Evolutionary conservation across 2,797 vertebrate species (phyloP), one percentile per base, ranked within the genome.

Genomic region (Gymnopithys bicolor): DNA sequence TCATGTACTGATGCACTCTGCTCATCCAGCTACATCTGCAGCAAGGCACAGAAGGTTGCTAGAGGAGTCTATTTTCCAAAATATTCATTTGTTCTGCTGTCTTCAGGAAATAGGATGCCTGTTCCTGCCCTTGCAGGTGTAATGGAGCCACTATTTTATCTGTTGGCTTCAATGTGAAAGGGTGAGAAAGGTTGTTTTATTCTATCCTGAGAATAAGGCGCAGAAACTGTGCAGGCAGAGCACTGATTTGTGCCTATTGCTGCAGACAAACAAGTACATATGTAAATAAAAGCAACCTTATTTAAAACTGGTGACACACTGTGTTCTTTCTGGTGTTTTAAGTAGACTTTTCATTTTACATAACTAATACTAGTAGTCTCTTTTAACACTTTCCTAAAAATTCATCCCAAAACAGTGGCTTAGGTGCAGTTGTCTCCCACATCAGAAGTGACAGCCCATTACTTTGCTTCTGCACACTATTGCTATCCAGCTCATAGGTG

Each of bases 71-170:
- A 5, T 89, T 94, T 70, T 85, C 84, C 48, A 74, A 84, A 93
- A 93, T 70, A 59, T 79, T 69, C 19, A 85, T 96, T 90, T 92
- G 12, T 75, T 89, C 51, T 84, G n/a, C 87, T 83, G 81, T 85
- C 84, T 84, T 59, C 75, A 23, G 75, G 87, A 94, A 87, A 93
- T 64, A 92, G 60, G 52, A 82, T 79, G 49, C 25, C 84, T 70
- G 7, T 79, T 93, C 52, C 92, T 77, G 75, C 70, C 58, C 70
- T 73, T 78, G 63, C 70, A 90, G 58, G 33, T 91, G 11, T 82
- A 87, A 92, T 67, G 45, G 84, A 93, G 33, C 23, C 71, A 74
- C 45, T 93, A 79, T 93, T 80, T 96, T 60, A 84, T 69, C 83
- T 46, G 19, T 6, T 69, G 67, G 9, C 30, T 87, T 76, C 66